Base-by-base conservation (phyloP, 2,113 vertebrate genomes). In the Dipodomys ordii region DNA sequence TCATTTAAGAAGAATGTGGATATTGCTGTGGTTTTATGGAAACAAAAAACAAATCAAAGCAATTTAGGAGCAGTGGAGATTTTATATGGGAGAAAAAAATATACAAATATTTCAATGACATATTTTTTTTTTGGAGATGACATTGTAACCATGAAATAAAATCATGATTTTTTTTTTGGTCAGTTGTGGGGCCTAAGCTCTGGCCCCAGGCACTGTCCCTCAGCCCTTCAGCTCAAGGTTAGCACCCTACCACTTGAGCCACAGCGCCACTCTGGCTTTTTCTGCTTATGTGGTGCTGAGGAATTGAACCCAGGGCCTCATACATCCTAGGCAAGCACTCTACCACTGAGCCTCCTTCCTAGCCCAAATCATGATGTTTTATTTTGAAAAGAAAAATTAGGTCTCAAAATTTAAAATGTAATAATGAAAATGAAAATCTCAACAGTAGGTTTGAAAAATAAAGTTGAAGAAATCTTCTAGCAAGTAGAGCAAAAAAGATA, bases 391-490 rank as follows among this genome's bases (percentile, higher is more conserved):
- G 60, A 30, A 62, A 65, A 25, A 28, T 57, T 57, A 74, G 7
- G 0, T 44, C 20, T 23, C 62, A 60, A 10, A 68, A 90, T 65
- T 81, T 64, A 77, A 85, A 87, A 86, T 88, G 30, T 39, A 53
- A 74, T 35, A 76, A 22, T n/a, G 83, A 76, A 83, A 93, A 22
- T 69, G 1, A 28, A 92, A 81, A 81, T 53, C 32, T 80, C 8
- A 23, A 35, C 7, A 71, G 27, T 28, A 30, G 7, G 13, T 2
- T 57, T 57, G n/a, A 76, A 90, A 64, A 13, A 62, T 77, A 85
- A 81, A 89, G 62, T 81, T 95, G 35, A 92, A 81, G 30, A 92
- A 81, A 81, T 78, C n/a, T 91, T 81, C 13, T 12, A 85, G 10
- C 25, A 91, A 91, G 12, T n/a, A 91, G n/a, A 88, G 30, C 25